Conservation (phyloP, 1,140 invertebrate genomes). For the Pachypeltis micranthus region DNA sequence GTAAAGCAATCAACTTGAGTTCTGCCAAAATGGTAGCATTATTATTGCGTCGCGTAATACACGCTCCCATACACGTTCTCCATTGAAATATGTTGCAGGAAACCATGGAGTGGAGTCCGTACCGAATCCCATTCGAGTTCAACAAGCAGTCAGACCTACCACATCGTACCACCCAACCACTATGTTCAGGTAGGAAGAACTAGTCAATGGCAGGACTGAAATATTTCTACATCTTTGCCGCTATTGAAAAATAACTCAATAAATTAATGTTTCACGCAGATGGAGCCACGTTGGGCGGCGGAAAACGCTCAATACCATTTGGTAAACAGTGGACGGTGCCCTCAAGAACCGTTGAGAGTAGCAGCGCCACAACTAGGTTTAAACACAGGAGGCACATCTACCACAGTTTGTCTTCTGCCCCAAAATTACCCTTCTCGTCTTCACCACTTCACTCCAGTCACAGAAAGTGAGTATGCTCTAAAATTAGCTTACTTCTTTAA, state of each 20-base stretch:
- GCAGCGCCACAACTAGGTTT: neutral
- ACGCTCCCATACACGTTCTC: neutral
- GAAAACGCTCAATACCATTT: neutral
- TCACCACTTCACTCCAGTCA: neutral
- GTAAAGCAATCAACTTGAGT: neutral
- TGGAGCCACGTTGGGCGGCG: neutral
- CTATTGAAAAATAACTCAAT: neutral
- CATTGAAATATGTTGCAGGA: slow-evolving; percentile 1
- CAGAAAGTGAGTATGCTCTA: neutral
- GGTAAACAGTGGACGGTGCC: neutral
- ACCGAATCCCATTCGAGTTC: slow-evolving; percentile 13
- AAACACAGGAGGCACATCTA: neutral
- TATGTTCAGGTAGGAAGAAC: slow-evolving; percentile 11
- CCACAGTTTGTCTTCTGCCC: neutral
- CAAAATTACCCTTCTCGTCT: neutral
- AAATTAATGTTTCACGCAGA: neutral
- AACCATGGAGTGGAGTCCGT: slow-evolving; percentile 15
- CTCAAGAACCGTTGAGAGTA: neutral
- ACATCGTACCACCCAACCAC: slow-evolving; percentile 8
- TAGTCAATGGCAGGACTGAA: neutral
- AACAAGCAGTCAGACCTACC: slow-evolving; percentile 16
- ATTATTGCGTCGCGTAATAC: neutral
- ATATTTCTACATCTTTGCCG: neutral
- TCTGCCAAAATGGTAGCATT: neutral
- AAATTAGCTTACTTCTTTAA: no score